Percentiles rank a stretch among this genome's conserved stretches.
phyloP scores from a whole-genome alignment of 1,140 invertebrate genomes.

The Solenopsis fugax region DNA sequence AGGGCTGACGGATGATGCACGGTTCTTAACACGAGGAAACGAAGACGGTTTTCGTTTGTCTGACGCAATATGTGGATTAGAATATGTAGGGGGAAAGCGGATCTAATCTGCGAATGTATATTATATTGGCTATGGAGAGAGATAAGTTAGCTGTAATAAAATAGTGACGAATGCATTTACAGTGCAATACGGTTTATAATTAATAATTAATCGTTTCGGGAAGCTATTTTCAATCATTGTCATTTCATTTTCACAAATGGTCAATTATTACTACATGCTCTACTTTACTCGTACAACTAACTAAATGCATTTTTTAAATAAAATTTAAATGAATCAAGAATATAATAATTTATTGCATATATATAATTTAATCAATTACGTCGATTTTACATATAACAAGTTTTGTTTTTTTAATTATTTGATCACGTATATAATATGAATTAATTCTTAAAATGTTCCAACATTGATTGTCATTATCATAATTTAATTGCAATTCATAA shows the following conservation, averaged over 20 bases:
- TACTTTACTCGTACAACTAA: background rate
- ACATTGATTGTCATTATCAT: background rate
- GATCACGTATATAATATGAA: background rate
- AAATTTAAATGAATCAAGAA: background rate
- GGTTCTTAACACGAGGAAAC: slow-evolving; percentile 14
- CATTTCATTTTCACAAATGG: background rate
- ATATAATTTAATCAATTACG: background rate
- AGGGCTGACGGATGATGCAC: slow-evolving; percentile 43
- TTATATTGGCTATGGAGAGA: background rate
- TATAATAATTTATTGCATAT: background rate
- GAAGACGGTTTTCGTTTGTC: slow-evolving; percentile 63
- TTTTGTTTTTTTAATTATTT: slow-evolving; percentile 12
- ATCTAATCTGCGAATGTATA: slow-evolving; percentile 17
- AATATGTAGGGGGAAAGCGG: background rate
- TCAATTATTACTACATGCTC: background rate
- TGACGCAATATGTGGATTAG: slow-evolving; percentile 51
- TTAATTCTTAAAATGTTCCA: background rate
- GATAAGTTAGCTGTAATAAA: background rate
- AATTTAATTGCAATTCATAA: too few relatives aligned
- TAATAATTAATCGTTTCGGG: background rate
- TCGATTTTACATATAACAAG: background rate
- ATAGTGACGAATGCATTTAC: background rate
- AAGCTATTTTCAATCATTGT: background rate
- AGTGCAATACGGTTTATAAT: background rate
- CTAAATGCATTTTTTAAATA: background rate